Base-by-base conservation (phyloP, 2,888 invertebrate genomes). In the Calameuta pallipes region DNA sequence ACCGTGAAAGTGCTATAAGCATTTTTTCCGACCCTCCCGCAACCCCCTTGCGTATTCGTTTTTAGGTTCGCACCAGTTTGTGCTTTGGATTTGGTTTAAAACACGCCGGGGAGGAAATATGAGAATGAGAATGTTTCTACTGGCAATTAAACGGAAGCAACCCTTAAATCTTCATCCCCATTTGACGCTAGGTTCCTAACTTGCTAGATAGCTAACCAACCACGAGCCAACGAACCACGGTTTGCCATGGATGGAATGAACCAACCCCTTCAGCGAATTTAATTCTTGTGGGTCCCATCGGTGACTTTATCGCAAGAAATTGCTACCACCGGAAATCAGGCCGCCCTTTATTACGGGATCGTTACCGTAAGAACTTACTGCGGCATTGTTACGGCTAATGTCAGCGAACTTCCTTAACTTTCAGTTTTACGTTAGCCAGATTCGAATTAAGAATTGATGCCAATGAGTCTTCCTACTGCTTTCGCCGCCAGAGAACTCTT, bases 391-490 rank as follows among this genome's bases (percentile, higher is more conserved):
- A 91, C 90, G 88, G 90, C 89, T 90, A 90, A 91, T 90, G 90
- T 89, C 87, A 86, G 88, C 89, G 84, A 88, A 89, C 88, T 88
- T 88, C 85, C 88, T 87, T 87, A 90, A 90, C 90, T 91, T 91
- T 91, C 89, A 90, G 90, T 90, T 91, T 90, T 91, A 90, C 90
- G 86, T 88, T 56, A n/a, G 85, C 82, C 89, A 56, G 88, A 91
- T 91, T 91, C 86, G 90, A 87, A 91, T 91, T 90, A 91, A 90
- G 90, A 91, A 91, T 91, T 91, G 90, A 91, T 86, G 88, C 80
- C 90, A 89, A 91, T 90, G 89, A 82, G 86, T 81, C 77, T 80
- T 82, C 82, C 83, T 79, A 78, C 75, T 82, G 56, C 23, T 56
- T 56, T 56, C 56, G 56, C 56, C 56, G 23, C 56, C 56, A 23